Evolutionary conservation across 2,113 vertebrate genomes (phyloP), one percentile per base, ranked within the genome.

Genomic region (Micronycteris hirsuta): DNA sequence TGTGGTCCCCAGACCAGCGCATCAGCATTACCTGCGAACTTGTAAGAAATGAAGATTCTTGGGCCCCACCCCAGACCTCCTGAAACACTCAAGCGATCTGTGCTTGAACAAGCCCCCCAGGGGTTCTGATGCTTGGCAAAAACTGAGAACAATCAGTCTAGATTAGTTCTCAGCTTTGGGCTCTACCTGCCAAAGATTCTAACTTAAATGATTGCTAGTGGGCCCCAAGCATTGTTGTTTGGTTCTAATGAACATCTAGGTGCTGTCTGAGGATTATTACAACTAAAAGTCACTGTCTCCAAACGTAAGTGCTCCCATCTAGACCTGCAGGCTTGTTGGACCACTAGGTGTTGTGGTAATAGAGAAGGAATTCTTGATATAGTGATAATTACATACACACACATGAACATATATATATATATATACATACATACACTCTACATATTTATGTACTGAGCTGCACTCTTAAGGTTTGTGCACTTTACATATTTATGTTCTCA

Each of bases 341-440:
- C 70, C 71, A 49, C 88, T 94, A 85, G 91, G 20, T 95, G 61
- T 83, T 95, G 91, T 88, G 93, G 1, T 90, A 86, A 85, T 22
- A 86, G 65, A 89, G 70, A 91, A 19, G 41, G 26, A 95, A 74
- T 43, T 89, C 45, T 90, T 73, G 4, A 91, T 56, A 31, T 87
- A 36, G 33, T 68, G 24, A 41, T 74, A 80, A n/a, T 92, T 56
- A 89, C 2, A 15, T 52, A 19, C 15, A 26, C 45, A 70, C 15
- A 76, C 45, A 74, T 45, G 41, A 7, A 74, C 41, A 45, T 31
- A 47, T 10, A 47, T n/a, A 43, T 43, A 43, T 43, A 43, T 43
- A 43, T 28, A 76, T 11, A 41, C 36, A 19, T 20, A 58, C 20
- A 38, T 28, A 20, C 10, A 88, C n/a, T 56, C 12, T 33, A 81